Conservation (phyloP, 2,888 invertebrate species). For the Drosophila neotestacea region DNA sequence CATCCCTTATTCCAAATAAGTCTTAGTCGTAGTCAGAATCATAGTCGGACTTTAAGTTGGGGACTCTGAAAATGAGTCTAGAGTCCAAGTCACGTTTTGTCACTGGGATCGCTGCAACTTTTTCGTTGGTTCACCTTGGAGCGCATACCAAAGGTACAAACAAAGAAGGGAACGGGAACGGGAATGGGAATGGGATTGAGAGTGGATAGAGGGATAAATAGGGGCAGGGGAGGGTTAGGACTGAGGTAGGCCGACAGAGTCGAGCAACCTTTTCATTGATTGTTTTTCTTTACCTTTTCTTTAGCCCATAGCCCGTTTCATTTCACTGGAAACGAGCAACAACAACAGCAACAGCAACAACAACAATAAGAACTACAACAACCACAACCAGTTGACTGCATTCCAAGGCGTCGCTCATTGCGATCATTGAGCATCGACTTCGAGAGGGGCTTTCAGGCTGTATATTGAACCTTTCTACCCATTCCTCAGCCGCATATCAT, state of each 20-base stretch:
- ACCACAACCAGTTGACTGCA: slow-evolving; percentile 61
- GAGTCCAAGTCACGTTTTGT: slow-evolving; percentile 68
- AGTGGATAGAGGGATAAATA: slow-evolving; percentile 4
- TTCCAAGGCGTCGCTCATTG: slow-evolving; percentile 70
- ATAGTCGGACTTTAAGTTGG: not conserved
- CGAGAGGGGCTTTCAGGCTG: not conserved
- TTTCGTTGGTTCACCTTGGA: slow-evolving; percentile 66
- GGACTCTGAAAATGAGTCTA: slow-evolving; percentile 21
- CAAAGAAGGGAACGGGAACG: not conserved
- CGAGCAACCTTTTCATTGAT: slow-evolving; percentile 75
- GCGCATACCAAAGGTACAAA: slow-evolving; percentile 64
- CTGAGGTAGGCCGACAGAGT: slow-evolving; percentile 28
- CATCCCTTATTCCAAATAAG: too few species aligned
- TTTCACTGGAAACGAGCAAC: slow-evolving; percentile 68
- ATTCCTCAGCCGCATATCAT: slow-evolving; percentile 9
- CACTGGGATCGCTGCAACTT: slow-evolving; percentile 41
- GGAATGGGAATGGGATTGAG: not conserved
- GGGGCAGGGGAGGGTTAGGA: not conserved
- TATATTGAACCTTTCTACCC: slow-evolving; percentile 20
- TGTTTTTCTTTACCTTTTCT: slow-evolving; percentile 59
- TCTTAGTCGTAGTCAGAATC: not conserved
- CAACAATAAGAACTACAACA: slow-evolving; percentile 25
- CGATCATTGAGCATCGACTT: slow-evolving; percentile 61
- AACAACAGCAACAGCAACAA: slow-evolving; percentile 12
- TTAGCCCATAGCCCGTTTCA: slow-evolving; percentile 41